Evolutionary conservation across 1,140 invertebrate genomes (phyloP).

Genomic region (Leptinotarsa defecta): DNA sequence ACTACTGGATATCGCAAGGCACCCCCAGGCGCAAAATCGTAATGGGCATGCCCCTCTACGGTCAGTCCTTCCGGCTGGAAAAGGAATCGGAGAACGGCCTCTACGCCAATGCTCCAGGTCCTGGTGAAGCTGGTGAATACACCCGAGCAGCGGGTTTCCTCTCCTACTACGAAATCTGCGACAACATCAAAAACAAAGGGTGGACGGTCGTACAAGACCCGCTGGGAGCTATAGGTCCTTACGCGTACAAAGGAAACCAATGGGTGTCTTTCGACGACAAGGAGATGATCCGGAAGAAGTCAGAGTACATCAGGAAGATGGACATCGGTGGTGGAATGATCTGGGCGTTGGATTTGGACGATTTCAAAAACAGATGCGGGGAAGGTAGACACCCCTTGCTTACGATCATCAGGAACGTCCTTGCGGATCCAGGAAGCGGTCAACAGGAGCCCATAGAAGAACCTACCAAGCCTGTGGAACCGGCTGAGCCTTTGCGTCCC

Average conservation of each 20-base stretch:
- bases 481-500: not conserved
- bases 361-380: constrained; percentile 76
- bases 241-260: constrained; percentile 82
- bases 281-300: constrained; percentile 77
- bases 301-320: constrained; percentile 74
- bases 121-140: constrained; percentile 78
- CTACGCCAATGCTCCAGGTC: constrained; percentile 73
- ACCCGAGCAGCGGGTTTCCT: constrained; percentile 84
- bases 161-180: constrained; percentile 90
- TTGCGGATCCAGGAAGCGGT: constrained; percentile 59
- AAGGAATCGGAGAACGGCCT: constrained; percentile 66
- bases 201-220: constrained; percentile 82
- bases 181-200: constrained; percentile 72
- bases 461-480: not conserved
- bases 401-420: constrained; percentile 69
- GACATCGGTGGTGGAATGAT: constrained; percentile 86
- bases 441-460: constrained; percentile 32
- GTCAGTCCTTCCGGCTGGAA: constrained; percentile 78
- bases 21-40: constrained; percentile 79
- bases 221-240: constrained; percentile 79
- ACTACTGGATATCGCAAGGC: constrained; percentile 86
- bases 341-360: constrained; percentile 89
- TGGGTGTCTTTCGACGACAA: constrained; percentile 90
- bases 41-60: constrained; percentile 90
- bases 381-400: constrained; percentile 77